Conservation (phyloP, 2,888 invertebrate species). For the Sussaba pulchella region DNA sequence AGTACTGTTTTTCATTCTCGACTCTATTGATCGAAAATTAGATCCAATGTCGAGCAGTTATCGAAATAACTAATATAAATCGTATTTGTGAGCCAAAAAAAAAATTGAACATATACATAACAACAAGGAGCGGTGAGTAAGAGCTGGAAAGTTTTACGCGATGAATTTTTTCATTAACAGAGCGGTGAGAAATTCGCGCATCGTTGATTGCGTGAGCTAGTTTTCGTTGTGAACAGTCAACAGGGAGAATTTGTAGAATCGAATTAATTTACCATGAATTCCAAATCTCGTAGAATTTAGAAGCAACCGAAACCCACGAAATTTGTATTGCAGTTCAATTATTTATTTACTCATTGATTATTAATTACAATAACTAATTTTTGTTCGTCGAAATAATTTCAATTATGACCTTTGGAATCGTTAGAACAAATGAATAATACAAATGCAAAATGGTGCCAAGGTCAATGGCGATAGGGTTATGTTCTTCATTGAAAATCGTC, state of each 20-base stretch:
- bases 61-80: background rate
- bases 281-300: background rate
- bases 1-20: no score
- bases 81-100: background rate
- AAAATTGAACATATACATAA: background rate
- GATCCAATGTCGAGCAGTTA: background rate
- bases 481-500: conserved; percentile 44
- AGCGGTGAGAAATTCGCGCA: conserved; percentile 53
- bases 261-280: background rate
- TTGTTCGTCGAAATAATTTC: background rate
- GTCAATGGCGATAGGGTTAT: conserved; percentile 19
- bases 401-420: background rate
- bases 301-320: background rate
- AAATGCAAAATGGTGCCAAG: conserved; percentile 26
- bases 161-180: conserved; percentile 43
- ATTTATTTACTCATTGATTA: no score
- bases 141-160: conserved; percentile 56
- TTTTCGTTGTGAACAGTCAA: conserved; percentile 36
- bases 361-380: no score
- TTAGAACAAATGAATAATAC: conserved; percentile 8
- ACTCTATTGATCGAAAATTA: no score
- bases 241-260: background rate
- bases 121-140: conserved; percentile 7
- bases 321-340: no score
- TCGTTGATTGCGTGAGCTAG: conserved; percentile 39